These are phyloP conservation scores for Knipowitschia caucasica DNA, from an alignment of 2,797 vertebrate genomes.

Conservation along the genomic window DNA sequence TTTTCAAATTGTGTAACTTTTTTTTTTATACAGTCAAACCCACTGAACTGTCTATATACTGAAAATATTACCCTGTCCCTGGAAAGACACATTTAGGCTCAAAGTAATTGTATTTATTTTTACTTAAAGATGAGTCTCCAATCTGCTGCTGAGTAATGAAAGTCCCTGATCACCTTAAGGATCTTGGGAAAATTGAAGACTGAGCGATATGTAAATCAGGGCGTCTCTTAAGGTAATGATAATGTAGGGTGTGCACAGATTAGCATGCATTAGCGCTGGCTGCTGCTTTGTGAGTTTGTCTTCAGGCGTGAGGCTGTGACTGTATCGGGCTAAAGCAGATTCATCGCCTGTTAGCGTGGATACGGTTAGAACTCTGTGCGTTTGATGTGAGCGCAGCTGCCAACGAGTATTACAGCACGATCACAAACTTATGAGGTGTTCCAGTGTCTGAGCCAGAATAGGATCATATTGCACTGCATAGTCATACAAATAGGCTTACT, in stretches of 20 bases:
- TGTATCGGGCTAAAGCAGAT: constrained; percentile 45
- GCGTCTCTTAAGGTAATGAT: not conserved
- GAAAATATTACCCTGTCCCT: no score
- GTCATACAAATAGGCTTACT: not conserved
- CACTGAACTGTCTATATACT: constrained; percentile 1
- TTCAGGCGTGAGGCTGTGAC: constrained; percentile 3
- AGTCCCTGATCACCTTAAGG: constrained; percentile 2
- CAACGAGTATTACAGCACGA: constrained; percentile 55
- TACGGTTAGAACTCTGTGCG: constrained; percentile 33
- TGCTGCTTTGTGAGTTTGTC: constrained; percentile 5
- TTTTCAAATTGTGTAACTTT: no score
- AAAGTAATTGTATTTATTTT: no score
- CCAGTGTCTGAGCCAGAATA: constrained; percentile 33
- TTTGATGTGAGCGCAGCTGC: constrained; percentile 46
- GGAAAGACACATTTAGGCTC: no score
- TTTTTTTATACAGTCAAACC: not conserved
- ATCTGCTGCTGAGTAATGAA: no score
- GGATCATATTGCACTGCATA: constrained; percentile 15
- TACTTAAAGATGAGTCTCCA: no score
- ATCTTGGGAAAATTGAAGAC: constrained; percentile 4
- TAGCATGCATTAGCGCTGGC: constrained; percentile 5
- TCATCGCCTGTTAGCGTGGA: constrained; percentile 41
- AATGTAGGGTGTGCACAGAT: constrained; percentile 1
- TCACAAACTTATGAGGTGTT: constrained; percentile 54
- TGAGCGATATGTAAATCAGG: constrained; percentile 5